phyloP scores from a whole-genome alignment of 1,140 invertebrate genomes.

The Melanaphis sacchari region DNA sequence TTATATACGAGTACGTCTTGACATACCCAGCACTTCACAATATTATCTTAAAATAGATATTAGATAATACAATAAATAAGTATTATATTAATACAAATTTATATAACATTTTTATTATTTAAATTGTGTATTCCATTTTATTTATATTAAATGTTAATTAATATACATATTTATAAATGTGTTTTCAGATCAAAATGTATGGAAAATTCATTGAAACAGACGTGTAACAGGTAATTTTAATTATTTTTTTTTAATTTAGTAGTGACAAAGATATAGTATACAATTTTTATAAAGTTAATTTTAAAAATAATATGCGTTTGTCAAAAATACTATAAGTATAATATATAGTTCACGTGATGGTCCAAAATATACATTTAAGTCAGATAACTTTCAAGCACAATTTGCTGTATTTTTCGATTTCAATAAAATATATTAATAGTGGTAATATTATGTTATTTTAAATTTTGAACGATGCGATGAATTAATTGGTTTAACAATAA shows the following conservation, averaged over 20 bases:
- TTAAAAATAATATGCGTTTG: too few species aligned
- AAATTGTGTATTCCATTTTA: background rate
- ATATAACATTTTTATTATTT: background rate
- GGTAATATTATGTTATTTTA: too few species aligned
- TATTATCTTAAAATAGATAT: background rate
- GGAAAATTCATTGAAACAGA: background rate
- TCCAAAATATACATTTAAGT: background rate
- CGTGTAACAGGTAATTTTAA: background rate
- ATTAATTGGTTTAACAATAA: too few species aligned
- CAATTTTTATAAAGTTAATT: too few species aligned
- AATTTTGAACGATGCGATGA: too few species aligned
- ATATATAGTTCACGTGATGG: background rate
- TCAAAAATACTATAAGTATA: too few species aligned
- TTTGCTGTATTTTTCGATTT: too few species aligned
- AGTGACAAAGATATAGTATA: background rate
- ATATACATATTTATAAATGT: background rate
- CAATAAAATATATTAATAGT: too few species aligned
- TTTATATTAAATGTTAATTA: background rate
- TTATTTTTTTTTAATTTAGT: background rate
- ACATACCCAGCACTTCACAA: background rate
- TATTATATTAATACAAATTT: background rate
- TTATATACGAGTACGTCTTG: too few species aligned
- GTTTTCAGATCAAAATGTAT: slow-evolving; percentile 7
- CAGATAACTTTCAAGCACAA: too few species aligned
- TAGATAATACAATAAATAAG: background rate